Percentiles rank a stretch among this genome's conserved stretches.
phyloP scores from a whole-genome alignment of 2,888 invertebrate species.

The Galeruca laticollis region DNA sequence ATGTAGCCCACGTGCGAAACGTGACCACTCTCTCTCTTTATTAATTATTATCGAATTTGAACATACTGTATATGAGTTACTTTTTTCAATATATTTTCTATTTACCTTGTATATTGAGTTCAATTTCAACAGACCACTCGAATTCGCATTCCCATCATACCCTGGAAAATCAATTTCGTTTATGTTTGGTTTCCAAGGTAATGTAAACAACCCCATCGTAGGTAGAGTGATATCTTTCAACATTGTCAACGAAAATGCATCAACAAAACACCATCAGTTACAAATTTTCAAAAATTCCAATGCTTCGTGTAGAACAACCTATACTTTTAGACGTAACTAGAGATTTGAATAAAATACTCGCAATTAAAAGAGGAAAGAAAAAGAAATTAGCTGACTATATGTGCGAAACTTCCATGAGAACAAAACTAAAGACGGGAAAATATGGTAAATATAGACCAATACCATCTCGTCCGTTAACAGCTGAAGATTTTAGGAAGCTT shows the following conservation, averaged over 20 bases:
- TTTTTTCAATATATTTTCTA: too few relatives aligned
- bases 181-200: constrained; percentile 11
- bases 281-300: constrained; percentile 32
- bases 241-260: constrained; percentile 26
- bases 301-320: constrained; percentile 29
- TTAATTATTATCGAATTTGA: too few relatives aligned
- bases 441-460: neutral
- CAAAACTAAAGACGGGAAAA: neutral
- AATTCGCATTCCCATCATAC: neutral
- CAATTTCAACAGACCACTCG: neutral
- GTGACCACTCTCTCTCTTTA: too few relatives aligned
- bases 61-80: too few relatives aligned
- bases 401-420: constrained; percentile 41
- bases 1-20: too few relatives aligned
- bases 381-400: constrained; percentile 47
- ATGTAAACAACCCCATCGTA: neutral
- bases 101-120: neutral
- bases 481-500: constrained; percentile 43
- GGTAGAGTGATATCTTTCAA: neutral
- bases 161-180: neutral
- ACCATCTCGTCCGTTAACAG: constrained; percentile 30
- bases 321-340: constrained; percentile 43
- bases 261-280: constrained; percentile 22
- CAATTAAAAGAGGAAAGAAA: constrained; percentile 37
- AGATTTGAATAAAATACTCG: constrained; percentile 44